Percentiles rank a stretch among this genome's conserved stretches.
phyloP scores from a whole-genome alignment of 2,797 vertebrate genomes.

The Tarsius wallacei region DNA sequence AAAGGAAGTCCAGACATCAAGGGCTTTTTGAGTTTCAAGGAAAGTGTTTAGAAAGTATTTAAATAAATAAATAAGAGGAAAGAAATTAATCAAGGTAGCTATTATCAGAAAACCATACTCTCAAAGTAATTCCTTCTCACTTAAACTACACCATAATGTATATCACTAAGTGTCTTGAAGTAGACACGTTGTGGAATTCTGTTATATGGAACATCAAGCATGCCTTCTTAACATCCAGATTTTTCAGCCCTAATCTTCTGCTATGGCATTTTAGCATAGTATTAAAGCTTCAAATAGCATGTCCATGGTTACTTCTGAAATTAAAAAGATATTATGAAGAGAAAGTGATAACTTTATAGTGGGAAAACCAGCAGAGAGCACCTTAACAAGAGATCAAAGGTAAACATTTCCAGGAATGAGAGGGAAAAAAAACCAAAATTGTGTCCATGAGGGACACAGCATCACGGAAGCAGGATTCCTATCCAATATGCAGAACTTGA shows the following conservation, averaged over 20 bases:
- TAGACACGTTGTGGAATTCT: too few relatives aligned
- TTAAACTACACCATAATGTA: rapidly evolving
- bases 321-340: neutral
- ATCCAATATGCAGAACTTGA: neutral
- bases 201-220: too few relatives aligned
- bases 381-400: neutral
- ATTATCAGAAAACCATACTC: neutral
- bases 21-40: neutral
- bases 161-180: rapidly evolving
- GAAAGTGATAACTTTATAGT: neutral
- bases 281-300: neutral
- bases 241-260: neutral
- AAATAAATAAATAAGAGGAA: neutral
- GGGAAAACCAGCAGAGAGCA: neutral
- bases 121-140: rapidly evolving
- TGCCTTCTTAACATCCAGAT: too few relatives aligned
- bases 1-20: neutral
- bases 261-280: rapidly evolving
- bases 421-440: neutral
- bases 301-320: neutral
- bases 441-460: too few relatives aligned
- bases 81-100: neutral
- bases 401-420: rapidly evolving
- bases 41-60: neutral
- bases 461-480: rapidly evolving